Evolutionary conservation across 1,140 invertebrate species (phyloP), one percentile per base, ranked within the genome.

Genomic region (Halyomorpha halys): DNA sequence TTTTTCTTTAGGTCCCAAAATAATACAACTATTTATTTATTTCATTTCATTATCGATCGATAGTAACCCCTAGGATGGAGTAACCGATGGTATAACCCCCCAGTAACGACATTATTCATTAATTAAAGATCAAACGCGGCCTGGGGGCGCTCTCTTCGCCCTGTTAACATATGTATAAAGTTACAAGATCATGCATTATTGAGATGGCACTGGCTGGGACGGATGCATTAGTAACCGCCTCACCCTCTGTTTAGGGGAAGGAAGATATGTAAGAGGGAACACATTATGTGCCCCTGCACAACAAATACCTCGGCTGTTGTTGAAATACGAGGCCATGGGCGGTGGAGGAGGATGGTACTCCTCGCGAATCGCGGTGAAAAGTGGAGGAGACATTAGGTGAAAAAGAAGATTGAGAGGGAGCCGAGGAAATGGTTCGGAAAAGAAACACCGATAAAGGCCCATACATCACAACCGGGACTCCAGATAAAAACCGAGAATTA

Each of bases 321-420:
- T 56, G 53, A 56, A 56, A 56, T 56, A 56, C 53, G 21, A 53
- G 51, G 14, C 34, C 34, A 1, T 1, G 6, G 34, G 11, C 1
- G 34, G 11, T 11, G 34, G 34, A 13, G 6, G 34, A 39, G 5
- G 34, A 39, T 11, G 34, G 34, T 39, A 39, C 34, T 39, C 13
- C 34, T 11, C 34, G 6, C 5, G 34, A 39, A 39, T 39, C 34
- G 15, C 53, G 47, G 47, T 56, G 53, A 56, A 56, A 56, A 56
- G 53, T 56, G 53, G 53, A 4, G 14, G 53, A 56, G 53, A 56
- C 53, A 56, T 56, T 56, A 56, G 53, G 53, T 56, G 53, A 56
- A 56, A 56, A 25, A 56, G 53, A 56, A 56, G 53, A 56, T 56
- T 56, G 53, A 56, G 53, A 56, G 53, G 53, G 53, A 56, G 53